phyloP scores from a whole-genome alignment of 2,113 vertebrate genomes.

The Platysternon megacephalum region DNA sequence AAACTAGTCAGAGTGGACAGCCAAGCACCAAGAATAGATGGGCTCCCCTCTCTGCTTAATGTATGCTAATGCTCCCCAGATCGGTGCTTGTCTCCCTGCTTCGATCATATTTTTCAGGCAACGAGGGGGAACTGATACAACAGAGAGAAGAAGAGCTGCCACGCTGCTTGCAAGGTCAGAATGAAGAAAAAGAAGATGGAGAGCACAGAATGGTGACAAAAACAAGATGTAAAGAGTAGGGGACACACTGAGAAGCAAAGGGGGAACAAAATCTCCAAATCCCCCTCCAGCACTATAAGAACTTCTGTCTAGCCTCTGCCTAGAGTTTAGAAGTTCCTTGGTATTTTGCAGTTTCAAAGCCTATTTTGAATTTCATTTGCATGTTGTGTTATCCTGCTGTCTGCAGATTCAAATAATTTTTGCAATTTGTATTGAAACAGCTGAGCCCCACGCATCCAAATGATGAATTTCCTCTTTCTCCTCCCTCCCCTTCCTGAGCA shows the following conservation, averaged over 20 bases:
- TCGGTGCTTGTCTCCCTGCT: not conserved
- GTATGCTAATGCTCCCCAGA: not conserved
- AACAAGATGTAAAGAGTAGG: not conserved
- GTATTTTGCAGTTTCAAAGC: conserved; percentile 19
- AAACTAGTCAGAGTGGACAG: not conserved
- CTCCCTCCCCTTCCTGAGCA: conserved; percentile 48
- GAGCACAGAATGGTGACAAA: not conserved
- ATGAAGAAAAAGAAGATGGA: not conserved
- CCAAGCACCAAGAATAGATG: not conserved
- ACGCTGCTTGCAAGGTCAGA: not conserved
- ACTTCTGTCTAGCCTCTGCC: not conserved
- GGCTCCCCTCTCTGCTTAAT: not conserved
- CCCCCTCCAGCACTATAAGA: accelerated
- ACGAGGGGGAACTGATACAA: not conserved
- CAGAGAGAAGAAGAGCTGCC: not conserved
- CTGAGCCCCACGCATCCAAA: conserved; percentile 24
- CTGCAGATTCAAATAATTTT: not conserved
- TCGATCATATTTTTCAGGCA: not conserved
- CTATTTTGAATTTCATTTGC: conserved; percentile 5
- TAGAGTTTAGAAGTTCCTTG: not conserved
- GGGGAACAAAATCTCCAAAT: not conserved
- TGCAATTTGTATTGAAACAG: not conserved
- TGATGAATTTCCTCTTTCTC: conserved; percentile 61
- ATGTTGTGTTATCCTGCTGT: not conserved
- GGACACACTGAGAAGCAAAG: conserved; percentile 35